phyloP scores from a whole-genome alignment of 2,888 invertebrate genomes.

The Drosophila limbata region DNA sequence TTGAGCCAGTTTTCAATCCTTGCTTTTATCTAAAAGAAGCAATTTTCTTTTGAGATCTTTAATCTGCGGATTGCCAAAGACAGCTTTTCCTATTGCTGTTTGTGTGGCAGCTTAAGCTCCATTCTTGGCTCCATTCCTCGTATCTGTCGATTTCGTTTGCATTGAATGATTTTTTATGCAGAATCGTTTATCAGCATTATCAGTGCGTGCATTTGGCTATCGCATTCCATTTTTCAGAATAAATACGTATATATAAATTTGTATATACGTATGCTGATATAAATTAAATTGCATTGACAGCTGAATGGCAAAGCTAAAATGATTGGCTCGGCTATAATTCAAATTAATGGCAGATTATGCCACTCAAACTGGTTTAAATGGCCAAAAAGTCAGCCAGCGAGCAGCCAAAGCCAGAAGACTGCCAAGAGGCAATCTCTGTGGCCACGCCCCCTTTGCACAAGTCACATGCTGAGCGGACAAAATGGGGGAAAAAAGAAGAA shows the following conservation, averaged over 20 bases:
- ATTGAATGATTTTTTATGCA: slow-evolving; percentile 16
- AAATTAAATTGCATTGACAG: slow-evolving; percentile 72
- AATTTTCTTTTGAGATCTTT: slow-evolving; percentile 15
- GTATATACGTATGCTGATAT: slow-evolving; percentile 31
- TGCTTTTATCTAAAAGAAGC: background rate
- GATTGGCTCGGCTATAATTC: slow-evolving; percentile 76
- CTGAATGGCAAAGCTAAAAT: slow-evolving; percentile 72
- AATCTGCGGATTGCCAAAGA: slow-evolving; percentile 20
- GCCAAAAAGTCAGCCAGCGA: slow-evolving; percentile 66
- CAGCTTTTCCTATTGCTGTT: slow-evolving; percentile 19
- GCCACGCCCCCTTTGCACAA: slow-evolving; percentile 1
- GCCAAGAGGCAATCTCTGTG: slow-evolving; percentile 49
- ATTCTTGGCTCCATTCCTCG: slow-evolving; percentile 10
- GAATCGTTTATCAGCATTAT: slow-evolving; percentile 62
- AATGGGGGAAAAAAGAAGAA: slow-evolving; percentile 19
- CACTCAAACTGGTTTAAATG: slow-evolving; percentile 75
- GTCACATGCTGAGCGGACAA: slow-evolving; percentile 21
- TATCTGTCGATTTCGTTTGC: slow-evolving; percentile 33
- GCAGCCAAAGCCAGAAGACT: slow-evolving; percentile 43
- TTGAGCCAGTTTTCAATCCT: background rate
- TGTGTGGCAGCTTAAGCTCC: slow-evolving; percentile 26
- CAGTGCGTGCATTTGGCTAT: slow-evolving; percentile 51
- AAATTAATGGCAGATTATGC: slow-evolving; percentile 80
- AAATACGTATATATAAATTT: slow-evolving; percentile 2
- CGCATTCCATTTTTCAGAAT: slow-evolving; percentile 25